These are phyloP conservation scores for Macaca nemestrina DNA, from an alignment of 2,113 vertebrate species.

Conservation along the genomic window DNA sequence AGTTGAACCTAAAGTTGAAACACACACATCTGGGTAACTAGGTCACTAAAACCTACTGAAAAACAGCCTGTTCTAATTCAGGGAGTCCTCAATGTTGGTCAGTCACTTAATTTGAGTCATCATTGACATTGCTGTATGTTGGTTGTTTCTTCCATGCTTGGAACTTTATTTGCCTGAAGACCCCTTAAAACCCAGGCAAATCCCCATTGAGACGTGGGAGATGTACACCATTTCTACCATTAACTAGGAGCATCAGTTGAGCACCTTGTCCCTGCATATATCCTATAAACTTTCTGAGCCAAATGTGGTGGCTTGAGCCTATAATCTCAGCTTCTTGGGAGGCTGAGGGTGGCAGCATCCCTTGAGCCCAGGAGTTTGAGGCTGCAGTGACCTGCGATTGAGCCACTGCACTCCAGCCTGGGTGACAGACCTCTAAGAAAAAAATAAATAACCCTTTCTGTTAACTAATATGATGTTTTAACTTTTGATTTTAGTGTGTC, in stretches of 20 bases:
- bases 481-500: not conserved
- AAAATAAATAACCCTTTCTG: not conserved
- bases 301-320: not conserved
- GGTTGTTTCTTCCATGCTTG: not conserved
- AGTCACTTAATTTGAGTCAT: not conserved
- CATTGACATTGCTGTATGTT: not conserved
- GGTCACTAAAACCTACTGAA: not conserved
- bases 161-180: not conserved
- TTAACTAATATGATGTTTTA: not conserved
- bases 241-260: not conserved
- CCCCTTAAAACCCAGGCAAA: not conserved
- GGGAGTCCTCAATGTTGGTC: not conserved
- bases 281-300: not conserved
- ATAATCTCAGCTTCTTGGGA: not conserved
- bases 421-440: too few relatives aligned
- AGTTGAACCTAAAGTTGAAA: not conserved
- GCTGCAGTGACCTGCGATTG: not conserved
- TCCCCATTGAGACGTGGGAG: not conserved
- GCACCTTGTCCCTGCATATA: not conserved
- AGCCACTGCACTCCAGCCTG: too few relatives aligned
- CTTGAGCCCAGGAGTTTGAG: not conserved
- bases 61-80: not conserved
- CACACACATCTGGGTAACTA: not conserved
- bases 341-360: not conserved
- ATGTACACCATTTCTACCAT: not conserved